Evolutionary conservation across 2,113 vertebrate genomes (phyloP), one percentile per base, ranked within the genome.

Genomic region (Agapornis roseicollis): DNA sequence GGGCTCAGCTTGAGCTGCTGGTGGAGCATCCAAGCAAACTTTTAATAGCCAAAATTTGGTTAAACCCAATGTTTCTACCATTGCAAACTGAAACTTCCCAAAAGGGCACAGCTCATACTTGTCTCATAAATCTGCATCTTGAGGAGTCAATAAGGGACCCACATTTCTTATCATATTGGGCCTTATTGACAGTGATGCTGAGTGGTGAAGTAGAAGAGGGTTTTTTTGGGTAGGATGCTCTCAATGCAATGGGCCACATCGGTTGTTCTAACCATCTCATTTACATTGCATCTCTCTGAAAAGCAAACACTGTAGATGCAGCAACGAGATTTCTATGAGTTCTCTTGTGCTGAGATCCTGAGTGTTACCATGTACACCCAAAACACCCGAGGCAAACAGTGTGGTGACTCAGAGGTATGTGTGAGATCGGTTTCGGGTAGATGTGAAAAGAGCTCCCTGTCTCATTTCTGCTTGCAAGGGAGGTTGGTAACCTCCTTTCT

Each of bases 181-280:
- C 72, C 37, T 3, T 1, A 2, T 0, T 6, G 7, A 2, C 71
- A 5, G 44, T 1, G 61, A 27, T 13, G 53, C 44, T n/a, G 14
- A 2, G 76, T 52, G 18, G 28, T 22, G 29, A 49, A 24, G 33
- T 0, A 20, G 39, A 42, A 28, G 33, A 73, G 60, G 31, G 10
- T 7, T 64, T 25, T 58, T 46, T 25, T 7, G 61, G 55, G n/a
- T 13, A 17, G 33, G 73, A 24, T 17, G 23, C 42, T 55, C 47
- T 42, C 63, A 44, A 1, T 10, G 29, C 44, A 10, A 17, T 0
- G 1, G 13, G 56, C 4, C 41, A 3, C 0, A 1, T 7, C 2
- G 7, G 20, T 13, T 2, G 56, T 2, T 61, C 56, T 6, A 33
- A 65, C 31, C 29, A 19, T 20, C 44, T 27, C 33, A 29, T 63